A percentile compares a stretch with the other conserved stretches of the same genome.
Evolutionary conservation across 2,113 vertebrate genomes (phyloP).

Genomic region (Passer domesticus): DNA sequence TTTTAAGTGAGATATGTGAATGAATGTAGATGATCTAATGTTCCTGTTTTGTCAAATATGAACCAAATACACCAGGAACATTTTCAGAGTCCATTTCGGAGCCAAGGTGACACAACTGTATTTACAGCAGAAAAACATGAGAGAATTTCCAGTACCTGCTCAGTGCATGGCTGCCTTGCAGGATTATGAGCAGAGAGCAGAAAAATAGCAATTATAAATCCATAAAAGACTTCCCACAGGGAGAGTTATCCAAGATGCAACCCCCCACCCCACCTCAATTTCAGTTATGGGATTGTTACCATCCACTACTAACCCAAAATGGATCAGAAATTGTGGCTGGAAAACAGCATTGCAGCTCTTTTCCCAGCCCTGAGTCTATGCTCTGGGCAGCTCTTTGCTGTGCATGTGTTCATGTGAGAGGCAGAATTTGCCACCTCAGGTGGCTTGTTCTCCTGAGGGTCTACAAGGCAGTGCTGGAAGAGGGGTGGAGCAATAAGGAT

Average conservation of each 20-base stretch:
- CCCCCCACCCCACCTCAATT: neutral
- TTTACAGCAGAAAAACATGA: neutral
- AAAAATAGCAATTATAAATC: neutral
- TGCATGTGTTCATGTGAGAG: neutral
- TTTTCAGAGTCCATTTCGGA: neutral
- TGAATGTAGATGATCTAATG: neutral
- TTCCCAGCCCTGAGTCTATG: neutral
- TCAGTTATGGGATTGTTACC: neutral
- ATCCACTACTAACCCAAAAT: neutral
- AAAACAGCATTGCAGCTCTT: neutral
- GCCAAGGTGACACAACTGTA: neutral
- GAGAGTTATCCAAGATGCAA: neutral
- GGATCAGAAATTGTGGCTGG: neutral
- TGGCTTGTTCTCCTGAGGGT: neutral
- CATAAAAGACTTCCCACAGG: neutral
- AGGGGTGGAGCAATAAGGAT: neutral
- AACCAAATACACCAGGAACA: neutral
- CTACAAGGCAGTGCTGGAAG: neutral
- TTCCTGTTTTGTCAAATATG: neutral
- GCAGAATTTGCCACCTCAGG: neutral
- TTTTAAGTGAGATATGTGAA: neutral
- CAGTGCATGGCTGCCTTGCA: neutral
- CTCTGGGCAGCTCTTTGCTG: neutral
- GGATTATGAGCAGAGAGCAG: neutral
- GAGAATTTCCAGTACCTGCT: neutral